Evolutionary conservation across 30 jellyfish, hydroid and myxozoan species (phyloP).

Genomic region (Aurelia coerulea): DNA sequence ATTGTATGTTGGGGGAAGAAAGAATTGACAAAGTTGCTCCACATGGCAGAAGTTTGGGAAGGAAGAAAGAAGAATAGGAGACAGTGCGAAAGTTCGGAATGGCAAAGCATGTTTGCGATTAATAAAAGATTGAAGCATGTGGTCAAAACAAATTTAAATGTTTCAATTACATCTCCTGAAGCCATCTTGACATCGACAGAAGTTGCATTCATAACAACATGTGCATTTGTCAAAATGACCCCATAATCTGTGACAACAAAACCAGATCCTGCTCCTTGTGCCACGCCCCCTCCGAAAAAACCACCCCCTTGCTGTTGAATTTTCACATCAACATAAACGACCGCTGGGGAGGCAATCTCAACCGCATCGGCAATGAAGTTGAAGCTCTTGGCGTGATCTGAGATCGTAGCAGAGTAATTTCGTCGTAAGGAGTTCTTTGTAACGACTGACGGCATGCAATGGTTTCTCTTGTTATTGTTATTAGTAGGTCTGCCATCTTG

Average conservation of each 20-base stretch:
- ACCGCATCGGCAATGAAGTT: slow-evolving; percentile 83
- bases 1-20: too few relatives aligned
- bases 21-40: too few relatives aligned
- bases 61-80: too few relatives aligned
- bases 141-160: not conserved
- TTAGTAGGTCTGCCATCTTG: too few relatives aligned
- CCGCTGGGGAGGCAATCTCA: slow-evolving; percentile 78
- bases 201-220: slow-evolving; percentile 55
- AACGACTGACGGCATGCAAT: too few relatives aligned
- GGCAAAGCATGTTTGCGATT: too few relatives aligned
- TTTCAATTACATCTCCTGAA: slow-evolving; percentile 64
- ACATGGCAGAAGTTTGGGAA: too few relatives aligned
- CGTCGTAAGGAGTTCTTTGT: not conserved
- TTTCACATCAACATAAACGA: slow-evolving; percentile 74
- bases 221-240: slow-evolving; percentile 72
- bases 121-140: too few relatives aligned
- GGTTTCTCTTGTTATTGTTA: too few relatives aligned
- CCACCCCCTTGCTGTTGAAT: slow-evolving; percentile 63
- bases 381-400: slow-evolving; percentile 53
- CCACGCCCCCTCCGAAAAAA: slow-evolving; percentile 67
- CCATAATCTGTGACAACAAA: slow-evolving; percentile 80
- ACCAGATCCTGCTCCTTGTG: slow-evolving; percentile 90
- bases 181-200: slow-evolving; percentile 61
- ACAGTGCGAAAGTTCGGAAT: too few relatives aligned
- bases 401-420: slow-evolving; percentile 17